phyloP scores from a whole-genome alignment of 2,797 vertebrate species.

The Psittacula derbiana region DNA sequence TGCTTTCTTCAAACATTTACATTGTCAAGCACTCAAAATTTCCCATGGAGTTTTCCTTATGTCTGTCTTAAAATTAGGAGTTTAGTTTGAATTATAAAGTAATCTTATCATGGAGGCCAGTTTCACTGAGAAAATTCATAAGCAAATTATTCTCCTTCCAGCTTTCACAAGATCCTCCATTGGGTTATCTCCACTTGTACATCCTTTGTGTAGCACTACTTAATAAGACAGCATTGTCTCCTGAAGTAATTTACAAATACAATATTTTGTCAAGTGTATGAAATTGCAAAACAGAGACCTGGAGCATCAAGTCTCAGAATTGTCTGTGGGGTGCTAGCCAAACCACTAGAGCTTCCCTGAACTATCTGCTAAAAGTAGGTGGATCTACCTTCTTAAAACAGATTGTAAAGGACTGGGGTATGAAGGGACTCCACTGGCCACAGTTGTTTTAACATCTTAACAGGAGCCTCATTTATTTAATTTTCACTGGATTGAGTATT shows the following conservation, averaged over 20 bases:
- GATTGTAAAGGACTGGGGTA: not conserved
- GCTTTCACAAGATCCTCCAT: not conserved
- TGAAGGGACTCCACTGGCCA: not conserved
- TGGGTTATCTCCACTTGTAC: not conserved
- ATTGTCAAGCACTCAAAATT: not conserved
- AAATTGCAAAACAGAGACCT: not conserved
- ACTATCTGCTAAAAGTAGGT: not conserved
- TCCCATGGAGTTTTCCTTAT: not conserved
- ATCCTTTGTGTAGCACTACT: not conserved
- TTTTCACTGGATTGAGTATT: not conserved
- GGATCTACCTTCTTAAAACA: not conserved
- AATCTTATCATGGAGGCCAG: not conserved
- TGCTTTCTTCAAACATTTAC: not conserved
- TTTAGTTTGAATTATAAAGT: not conserved
- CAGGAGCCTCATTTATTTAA: not conserved
- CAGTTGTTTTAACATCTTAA: not conserved
- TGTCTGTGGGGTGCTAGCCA: not conserved
- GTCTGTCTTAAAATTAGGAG: not conserved
- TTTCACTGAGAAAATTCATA: not conserved
- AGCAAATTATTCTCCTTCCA: not conserved
- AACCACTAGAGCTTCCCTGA: not conserved
- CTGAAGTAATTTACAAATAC: not conserved
- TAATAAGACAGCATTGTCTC: not conserved
- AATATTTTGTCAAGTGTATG: not conserved
- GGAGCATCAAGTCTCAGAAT: not conserved